These are phyloP conservation scores for Caenorhabditis becei DNA, from an alignment of 2,888 invertebrate genomes.

Conservation along the genomic window DNA sequence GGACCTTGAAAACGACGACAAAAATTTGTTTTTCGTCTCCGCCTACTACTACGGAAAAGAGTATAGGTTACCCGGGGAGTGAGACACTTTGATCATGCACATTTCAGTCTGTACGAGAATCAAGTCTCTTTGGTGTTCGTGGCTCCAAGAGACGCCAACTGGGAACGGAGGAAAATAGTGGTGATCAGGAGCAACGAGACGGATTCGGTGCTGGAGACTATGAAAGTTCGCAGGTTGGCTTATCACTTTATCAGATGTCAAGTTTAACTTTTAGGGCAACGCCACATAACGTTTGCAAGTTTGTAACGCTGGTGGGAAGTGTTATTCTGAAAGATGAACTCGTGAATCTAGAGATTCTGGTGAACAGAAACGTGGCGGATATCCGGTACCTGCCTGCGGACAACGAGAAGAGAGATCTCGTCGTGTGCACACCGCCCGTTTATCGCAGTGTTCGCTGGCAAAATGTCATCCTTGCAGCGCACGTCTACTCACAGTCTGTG, in stretches of 20 bases:
- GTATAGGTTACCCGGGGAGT: slow-evolving; percentile 25
- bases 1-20: slow-evolving; percentile 38
- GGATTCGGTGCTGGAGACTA: slow-evolving; percentile 21
- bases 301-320: slow-evolving; percentile 32
- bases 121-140: slow-evolving; percentile 41
- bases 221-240: slow-evolving; percentile 21
- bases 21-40: slow-evolving; percentile 44
- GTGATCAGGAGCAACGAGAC: slow-evolving; percentile 32
- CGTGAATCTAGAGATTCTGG: slow-evolving; percentile 38
- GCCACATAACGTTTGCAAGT: slow-evolving; percentile 42
- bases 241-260: not conserved
- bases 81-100: not conserved
- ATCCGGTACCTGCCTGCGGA: slow-evolving; percentile 49
- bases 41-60: slow-evolving; percentile 53
- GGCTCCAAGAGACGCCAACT: slow-evolving; percentile 41
- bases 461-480: slow-evolving; percentile 12
- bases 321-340: slow-evolving; percentile 25
- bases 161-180: slow-evolving; percentile 40
- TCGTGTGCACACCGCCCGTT: slow-evolving; percentile 37
- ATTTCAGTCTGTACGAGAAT: slow-evolving; percentile 38
- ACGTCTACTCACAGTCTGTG: slow-evolving; percentile 27
- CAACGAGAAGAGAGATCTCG: slow-evolving; percentile 27
- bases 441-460: slow-evolving; percentile 43
- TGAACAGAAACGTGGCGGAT: slow-evolving; percentile 37
- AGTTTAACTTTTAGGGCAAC: slow-evolving; percentile 19